phyloP scores from a whole-genome alignment of 2,888 invertebrate genomes.

The Mantis religiosa region DNA sequence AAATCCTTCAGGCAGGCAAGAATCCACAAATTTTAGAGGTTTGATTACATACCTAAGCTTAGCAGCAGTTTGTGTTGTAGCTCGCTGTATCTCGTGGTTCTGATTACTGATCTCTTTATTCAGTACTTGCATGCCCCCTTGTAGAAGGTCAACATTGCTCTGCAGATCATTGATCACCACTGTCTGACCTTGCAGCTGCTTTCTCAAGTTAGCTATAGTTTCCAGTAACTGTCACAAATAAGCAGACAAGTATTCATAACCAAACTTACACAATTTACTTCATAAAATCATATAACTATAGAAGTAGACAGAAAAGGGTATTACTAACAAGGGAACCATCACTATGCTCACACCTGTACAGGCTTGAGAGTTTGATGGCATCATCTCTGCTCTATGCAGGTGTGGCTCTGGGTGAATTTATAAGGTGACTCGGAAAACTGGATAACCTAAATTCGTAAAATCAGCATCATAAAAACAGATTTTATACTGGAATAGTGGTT shows the following conservation, averaged over 20 bases:
- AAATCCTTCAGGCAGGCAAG: neutral
- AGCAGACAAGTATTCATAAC: constrained; percentile 21
- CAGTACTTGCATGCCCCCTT: constrained; percentile 47
- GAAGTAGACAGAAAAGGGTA: too few relatives aligned
- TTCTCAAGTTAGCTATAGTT: constrained; percentile 44
- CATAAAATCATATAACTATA: neutral
- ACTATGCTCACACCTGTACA: too few relatives aligned
- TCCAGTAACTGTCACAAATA: constrained; percentile 39
- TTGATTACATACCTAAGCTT: constrained; percentile 45
- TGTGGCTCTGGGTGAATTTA: too few relatives aligned
- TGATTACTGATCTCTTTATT: constrained; percentile 45
- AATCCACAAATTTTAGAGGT: neutral
- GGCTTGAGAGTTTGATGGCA: too few relatives aligned
- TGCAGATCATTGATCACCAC: constrained; percentile 45
- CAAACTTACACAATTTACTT: neutral
- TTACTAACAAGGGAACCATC: too few relatives aligned
- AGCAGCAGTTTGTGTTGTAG: constrained; percentile 40
- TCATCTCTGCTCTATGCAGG: too few relatives aligned
- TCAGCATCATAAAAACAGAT: too few relatives aligned
- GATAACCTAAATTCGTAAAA: too few relatives aligned
- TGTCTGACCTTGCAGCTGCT: constrained; percentile 42
- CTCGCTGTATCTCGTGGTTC: constrained; percentile 40
- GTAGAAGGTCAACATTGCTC: constrained; percentile 45
- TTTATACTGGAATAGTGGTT: too few relatives aligned
- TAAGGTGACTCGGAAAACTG: too few relatives aligned